These are phyloP conservation scores for Embiotoca jacksoni DNA, from an alignment of 2,113 vertebrate genomes.

Conservation along the genomic window DNA sequence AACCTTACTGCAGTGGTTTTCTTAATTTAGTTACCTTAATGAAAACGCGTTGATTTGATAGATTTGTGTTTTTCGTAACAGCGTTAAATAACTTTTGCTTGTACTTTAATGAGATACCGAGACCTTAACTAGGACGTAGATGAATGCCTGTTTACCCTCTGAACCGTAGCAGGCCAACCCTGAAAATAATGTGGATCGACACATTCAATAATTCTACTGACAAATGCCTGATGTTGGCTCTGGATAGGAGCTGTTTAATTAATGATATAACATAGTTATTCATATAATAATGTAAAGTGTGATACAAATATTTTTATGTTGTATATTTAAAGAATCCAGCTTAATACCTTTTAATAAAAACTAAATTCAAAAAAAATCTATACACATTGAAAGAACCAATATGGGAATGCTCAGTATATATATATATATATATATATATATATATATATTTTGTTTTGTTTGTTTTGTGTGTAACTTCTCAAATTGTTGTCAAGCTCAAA, in stretches of 20 bases:
- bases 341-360: background rate
- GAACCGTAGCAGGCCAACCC: slow-evolving; percentile 40
- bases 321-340: background rate
- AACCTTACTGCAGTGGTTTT: slow-evolving; percentile 11
- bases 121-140: slow-evolving; percentile 40
- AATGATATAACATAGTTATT: background rate
- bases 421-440: background rate
- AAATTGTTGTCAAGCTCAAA: slow-evolving; percentile 5
- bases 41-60: slow-evolving; percentile 50
- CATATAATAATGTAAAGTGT: background rate
- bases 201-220: slow-evolving; percentile 63
- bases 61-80: slow-evolving; percentile 56
- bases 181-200: slow-evolving; percentile 59
- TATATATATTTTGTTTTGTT: background rate
- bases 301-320: background rate
- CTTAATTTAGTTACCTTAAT: slow-evolving; percentile 52
- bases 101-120: slow-evolving; percentile 59
- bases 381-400: background rate
- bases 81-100: slow-evolving; percentile 39
- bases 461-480: background rate
- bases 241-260: background rate
- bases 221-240: slow-evolving; percentile 25
- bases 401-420: background rate
- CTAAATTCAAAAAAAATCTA: background rate
- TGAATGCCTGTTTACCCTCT: slow-evolving; percentile 37